These are phyloP conservation scores for Microhierax caerulescens DNA, from an alignment of 2,797 vertebrate genomes.

Conservation along the genomic window DNA sequence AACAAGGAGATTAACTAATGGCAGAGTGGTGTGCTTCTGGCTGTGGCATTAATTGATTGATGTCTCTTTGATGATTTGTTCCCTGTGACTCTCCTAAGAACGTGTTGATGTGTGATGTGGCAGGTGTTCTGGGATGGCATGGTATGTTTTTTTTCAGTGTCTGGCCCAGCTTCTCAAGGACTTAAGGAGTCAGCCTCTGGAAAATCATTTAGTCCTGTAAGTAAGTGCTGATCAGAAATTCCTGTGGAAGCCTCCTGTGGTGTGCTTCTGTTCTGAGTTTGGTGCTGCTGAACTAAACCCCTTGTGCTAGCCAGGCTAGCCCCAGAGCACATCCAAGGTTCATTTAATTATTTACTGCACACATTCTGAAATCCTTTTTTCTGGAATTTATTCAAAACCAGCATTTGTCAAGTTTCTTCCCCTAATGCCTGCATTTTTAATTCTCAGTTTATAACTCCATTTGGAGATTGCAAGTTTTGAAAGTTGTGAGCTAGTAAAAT, in stretches of 20 bases:
- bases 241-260: background rate
- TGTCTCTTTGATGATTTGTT: background rate
- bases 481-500: background rate
- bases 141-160: background rate
- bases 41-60: background rate
- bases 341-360: background rate
- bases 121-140: background rate
- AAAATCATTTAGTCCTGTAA: background rate
- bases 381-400: background rate
- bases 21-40: background rate
- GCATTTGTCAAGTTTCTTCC: background rate
- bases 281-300: background rate
- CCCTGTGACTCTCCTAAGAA: background rate
- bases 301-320: background rate
- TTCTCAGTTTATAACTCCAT: background rate
- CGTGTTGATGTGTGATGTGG: background rate
- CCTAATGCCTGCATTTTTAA: rapidly evolving
- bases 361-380: background rate
- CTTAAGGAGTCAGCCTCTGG: background rate
- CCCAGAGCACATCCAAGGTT: background rate
- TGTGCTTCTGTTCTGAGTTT: background rate
- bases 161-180: background rate
- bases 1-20: background rate
- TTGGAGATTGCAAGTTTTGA: background rate
- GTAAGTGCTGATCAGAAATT: background rate